Evolutionary conservation across 2,888 invertebrate species (phyloP).

Genomic region (Morpho deidamia): DNA sequence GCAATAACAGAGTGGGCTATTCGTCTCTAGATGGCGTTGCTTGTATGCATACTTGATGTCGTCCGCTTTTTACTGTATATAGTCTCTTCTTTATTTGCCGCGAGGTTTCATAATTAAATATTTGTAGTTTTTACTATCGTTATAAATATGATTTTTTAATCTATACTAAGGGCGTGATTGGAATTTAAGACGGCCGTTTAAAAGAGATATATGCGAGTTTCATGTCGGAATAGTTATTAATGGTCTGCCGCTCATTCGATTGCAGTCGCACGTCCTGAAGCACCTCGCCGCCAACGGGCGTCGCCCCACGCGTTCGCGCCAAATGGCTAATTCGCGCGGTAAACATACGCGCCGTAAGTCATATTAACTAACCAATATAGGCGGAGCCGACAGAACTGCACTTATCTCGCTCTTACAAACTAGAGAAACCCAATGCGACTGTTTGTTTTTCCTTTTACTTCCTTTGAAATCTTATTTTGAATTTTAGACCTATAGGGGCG

Average conservation of each 20-base stretch:
- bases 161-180: neutral
- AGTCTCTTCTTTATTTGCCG: neutral
- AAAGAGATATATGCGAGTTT: slow-evolving; percentile 9
- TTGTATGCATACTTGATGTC: slow-evolving; percentile 4
- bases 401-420: slow-evolving; percentile 64
- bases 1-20: slow-evolving; percentile 36
- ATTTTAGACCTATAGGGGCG: slow-evolving; percentile 77
- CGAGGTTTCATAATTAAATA: too few species aligned
- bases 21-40: slow-evolving; percentile 55
- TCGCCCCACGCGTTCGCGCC: slow-evolving; percentile 64
- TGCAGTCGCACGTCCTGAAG: slow-evolving; percentile 34
- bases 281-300: slow-evolving; percentile 42
- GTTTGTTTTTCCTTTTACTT: slow-evolving; percentile 74
- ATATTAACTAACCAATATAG: slow-evolving; percentile 64
- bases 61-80: neutral
- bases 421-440: slow-evolving; percentile 62
- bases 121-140: neutral
- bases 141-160: neutral
- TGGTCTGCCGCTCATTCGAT: slow-evolving; percentile 33
- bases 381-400: slow-evolving; percentile 46
- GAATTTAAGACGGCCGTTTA: slow-evolving; percentile 4
- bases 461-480: slow-evolving; percentile 77
- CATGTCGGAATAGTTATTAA: slow-evolving; percentile 28
- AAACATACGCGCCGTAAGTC: slow-evolving; percentile 74
- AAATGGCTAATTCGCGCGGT: slow-evolving; percentile 73